A percentile compares a stretch with the other conserved stretches of the same genome.
Conservation (phyloP, 2,888 invertebrate species). For the Acheta domesticus region DNA sequence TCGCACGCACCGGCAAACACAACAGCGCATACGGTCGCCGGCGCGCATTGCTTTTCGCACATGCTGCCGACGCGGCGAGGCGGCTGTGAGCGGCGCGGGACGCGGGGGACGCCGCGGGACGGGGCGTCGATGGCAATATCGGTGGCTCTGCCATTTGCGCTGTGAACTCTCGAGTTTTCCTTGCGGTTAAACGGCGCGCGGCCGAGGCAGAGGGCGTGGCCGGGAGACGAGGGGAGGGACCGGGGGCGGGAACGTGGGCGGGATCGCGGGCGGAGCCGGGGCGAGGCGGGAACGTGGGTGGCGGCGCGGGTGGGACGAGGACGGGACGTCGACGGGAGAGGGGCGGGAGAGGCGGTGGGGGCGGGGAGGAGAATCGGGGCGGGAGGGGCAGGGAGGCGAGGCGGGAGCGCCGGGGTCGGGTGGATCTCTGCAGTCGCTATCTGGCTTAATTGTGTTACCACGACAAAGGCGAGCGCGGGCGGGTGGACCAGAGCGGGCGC, state of each 20-base stretch:
- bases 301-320: background rate
- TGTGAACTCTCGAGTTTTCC: background rate
- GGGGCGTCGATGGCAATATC: background rate
- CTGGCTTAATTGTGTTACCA: constrained; percentile 10
- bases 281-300: background rate
- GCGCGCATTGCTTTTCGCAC: background rate
- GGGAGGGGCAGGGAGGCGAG: background rate
- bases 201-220: background rate
- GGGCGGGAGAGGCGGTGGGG: background rate
- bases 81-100: background rate
- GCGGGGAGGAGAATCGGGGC: background rate
- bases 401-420: background rate
- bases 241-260: too few relatives aligned
- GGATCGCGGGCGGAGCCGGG: too few relatives aligned
- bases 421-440: constrained; percentile 18
- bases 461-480: constrained; percentile 9
- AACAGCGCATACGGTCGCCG: background rate
- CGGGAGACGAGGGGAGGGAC: background rate
- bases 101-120: background rate
- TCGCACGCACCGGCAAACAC: background rate
- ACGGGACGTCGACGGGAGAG: background rate
- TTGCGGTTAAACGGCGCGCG: background rate
- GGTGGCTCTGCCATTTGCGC: background rate
- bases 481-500: background rate
- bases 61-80: background rate